Evolutionary conservation across 2,888 invertebrate species (phyloP).

Genomic region (Iphiclides podalirius): DNA sequence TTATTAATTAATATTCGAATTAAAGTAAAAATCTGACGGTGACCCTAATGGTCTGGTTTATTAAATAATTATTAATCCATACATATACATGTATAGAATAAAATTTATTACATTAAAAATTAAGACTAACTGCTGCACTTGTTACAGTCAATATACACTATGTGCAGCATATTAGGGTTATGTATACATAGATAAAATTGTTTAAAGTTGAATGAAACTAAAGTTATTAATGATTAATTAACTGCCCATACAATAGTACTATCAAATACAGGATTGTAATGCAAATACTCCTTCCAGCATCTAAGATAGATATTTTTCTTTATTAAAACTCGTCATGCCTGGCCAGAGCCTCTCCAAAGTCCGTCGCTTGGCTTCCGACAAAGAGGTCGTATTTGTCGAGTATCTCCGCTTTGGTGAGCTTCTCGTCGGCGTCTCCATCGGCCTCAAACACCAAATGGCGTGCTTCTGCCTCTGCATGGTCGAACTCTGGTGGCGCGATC

Average conservation of each 20-base stretch:
- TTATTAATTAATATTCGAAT: neutral
- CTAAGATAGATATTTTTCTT: too few species aligned
- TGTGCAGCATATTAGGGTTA: neutral
- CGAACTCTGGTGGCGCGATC: slow-evolving; percentile 97
- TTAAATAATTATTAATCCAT: too few species aligned
- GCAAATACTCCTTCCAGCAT: too few species aligned
- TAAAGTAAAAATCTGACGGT: neutral
- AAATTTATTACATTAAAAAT: too few species aligned
- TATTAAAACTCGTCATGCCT: slow-evolving; percentile 96
- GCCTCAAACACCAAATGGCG: slow-evolving; percentile 97
- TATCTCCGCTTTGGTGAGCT: slow-evolving; percentile 93
- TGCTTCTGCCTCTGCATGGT: slow-evolving; percentile 98
- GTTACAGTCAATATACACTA: too few species aligned
- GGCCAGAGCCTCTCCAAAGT: slow-evolving; percentile 97
- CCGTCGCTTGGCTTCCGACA: slow-evolving; percentile 99
- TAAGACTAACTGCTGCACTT: too few species aligned
- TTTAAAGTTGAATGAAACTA: neutral
- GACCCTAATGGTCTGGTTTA: too few species aligned
- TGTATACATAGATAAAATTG: neutral
- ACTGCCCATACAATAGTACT: neutral
- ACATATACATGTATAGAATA: too few species aligned
- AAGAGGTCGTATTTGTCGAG: slow-evolving; percentile 97
- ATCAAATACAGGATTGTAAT: too few species aligned
- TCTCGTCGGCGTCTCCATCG: slow-evolving; percentile 94
- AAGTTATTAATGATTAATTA: neutral